Evolutionary conservation across 2,888 invertebrate genomes (phyloP).

Genomic region (Zonitis immaculata): DNA sequence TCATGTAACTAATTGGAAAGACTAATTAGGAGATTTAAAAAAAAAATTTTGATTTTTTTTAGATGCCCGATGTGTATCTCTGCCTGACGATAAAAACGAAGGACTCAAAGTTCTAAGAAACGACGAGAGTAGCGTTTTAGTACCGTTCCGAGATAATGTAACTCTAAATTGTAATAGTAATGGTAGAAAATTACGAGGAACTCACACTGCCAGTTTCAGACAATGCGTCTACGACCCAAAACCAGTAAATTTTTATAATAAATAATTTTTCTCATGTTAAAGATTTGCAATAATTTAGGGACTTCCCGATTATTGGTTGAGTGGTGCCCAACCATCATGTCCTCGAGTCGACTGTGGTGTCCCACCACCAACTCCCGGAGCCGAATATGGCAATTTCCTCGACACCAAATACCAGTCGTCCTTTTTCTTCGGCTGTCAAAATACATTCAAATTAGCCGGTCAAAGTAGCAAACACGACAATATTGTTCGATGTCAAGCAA

Average conservation of each 20-base stretch:
- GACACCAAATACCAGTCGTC: constrained; percentile 90
- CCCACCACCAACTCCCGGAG: constrained; percentile 88
- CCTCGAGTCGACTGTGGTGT: constrained; percentile 88
- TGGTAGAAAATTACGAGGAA: constrained; percentile 74
- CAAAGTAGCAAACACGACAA: constrained; percentile 89
- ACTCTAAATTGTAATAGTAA: constrained; percentile 75
- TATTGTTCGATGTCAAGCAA: constrained; percentile 85
- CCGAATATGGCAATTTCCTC: constrained; percentile 82
- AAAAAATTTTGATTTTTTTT: constrained; percentile 24
- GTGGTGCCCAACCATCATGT: constrained; percentile 80
- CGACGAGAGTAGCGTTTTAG: constrained; percentile 76
- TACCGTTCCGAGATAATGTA: constrained; percentile 87
- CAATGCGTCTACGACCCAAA: constrained; percentile 96
- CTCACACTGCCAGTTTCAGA: constrained; percentile 78
- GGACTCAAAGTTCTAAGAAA: constrained; percentile 73
- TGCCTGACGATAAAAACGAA: constrained; percentile 85
- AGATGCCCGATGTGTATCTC: constrained; percentile 87
- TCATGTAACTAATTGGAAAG: constrained; percentile 65
- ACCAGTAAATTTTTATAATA: constrained; percentile 54
- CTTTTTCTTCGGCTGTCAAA: constrained; percentile 94
- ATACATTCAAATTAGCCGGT: constrained; percentile 90
- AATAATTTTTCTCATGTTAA: too few species aligned
- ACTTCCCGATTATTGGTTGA: constrained; percentile 85
- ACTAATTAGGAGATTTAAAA: not conserved
- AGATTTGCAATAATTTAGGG: constrained; percentile 56